These are phyloP conservation scores for Corydoras maculifer DNA, from an alignment of 2,113 vertebrate genomes.

Conservation along the genomic window DNA sequence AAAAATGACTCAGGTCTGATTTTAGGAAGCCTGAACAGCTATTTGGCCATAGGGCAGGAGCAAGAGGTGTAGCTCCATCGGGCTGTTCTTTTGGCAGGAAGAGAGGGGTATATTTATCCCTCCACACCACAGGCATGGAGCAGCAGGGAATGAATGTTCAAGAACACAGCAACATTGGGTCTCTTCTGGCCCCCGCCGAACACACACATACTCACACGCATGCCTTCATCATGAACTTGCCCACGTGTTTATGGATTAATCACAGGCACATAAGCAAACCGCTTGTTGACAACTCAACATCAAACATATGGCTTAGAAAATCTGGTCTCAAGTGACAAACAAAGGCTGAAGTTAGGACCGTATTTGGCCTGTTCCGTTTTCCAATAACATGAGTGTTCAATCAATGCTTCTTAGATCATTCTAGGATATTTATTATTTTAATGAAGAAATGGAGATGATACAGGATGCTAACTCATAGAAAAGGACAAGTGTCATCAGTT, in stretches of 20 bases:
- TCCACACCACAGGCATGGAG: constrained; percentile 31
- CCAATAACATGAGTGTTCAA: neutral
- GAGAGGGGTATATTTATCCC: constrained; percentile 44
- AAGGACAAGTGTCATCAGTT: neutral
- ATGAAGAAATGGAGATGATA: neutral
- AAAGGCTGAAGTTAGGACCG: constrained; percentile 32
- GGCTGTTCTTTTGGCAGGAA: constrained; percentile 47
- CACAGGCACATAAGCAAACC: constrained; percentile 5
- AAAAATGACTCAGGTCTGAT: constrained; percentile 24
- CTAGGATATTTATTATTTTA: constrained; percentile 12
- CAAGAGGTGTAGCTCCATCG: constrained; percentile 31
- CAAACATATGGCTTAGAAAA: constrained; percentile 40
- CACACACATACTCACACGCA: neutral
- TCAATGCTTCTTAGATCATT: too few relatives aligned
- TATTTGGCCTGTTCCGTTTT: constrained; percentile 39
- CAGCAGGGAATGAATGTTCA: constrained; percentile 42
- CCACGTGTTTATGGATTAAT: too few relatives aligned
- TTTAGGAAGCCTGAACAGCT: constrained; percentile 26
- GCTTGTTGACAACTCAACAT: constrained; percentile 34
- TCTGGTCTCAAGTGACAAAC: constrained; percentile 30
- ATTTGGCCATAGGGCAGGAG: constrained; percentile 22
- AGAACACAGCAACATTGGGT: constrained; percentile 42
- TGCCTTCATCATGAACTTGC: neutral
- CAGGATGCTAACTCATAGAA: neutral
- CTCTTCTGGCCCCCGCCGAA: constrained; percentile 36